Evolutionary conservation across 2,797 vertebrate species (phyloP), one percentile per base, ranked within the genome.

Genomic region (Channallabes apus): DNA sequence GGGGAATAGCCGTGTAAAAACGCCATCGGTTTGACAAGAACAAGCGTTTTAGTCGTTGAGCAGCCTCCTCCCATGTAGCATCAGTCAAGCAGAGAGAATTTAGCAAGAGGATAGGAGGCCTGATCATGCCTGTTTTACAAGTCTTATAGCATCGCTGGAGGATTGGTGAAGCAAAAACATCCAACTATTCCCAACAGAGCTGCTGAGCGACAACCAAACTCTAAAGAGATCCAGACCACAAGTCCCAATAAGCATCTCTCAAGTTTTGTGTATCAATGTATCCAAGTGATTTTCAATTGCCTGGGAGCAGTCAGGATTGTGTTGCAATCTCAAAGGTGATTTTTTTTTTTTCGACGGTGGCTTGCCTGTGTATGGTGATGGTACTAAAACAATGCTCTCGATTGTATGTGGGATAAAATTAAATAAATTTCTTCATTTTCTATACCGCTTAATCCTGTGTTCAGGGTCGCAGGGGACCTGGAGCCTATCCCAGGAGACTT

Each of bases 41-140:
- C 90, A 90, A 85, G 72, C 89, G 90, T 90, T 90, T 89, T 90
- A 88, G 87, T 86, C 87, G 87, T 88, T 90, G 88, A 90, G 89
- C 91, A 87, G 88, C 88, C 88, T 89, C 88, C 79, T 89, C 82
- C 87, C 82, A 83, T 89, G 90, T 91, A 88, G 68, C 86, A 89
- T 86, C 90, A 91, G 87, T 90, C 91, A 90, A 85, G 90, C 88
- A 80, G 69, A 87, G 85, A 88, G 88, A 88, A 88, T 89, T 87
- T 87, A 86, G 88, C 88, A 86, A 64, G 85, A 73, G 77, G 86
- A 88, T 80, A 86, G 82, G 82, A 80, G 84, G 90, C 86, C 89
- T 89, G 89, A 91, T 91, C 89, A 89, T 88, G 85, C 88, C 90
- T 89, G 89, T 89, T 91, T 91, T 91, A 91, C 91, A 91, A 91